Conservation (phyloP, 2,888 invertebrate genomes). For the Tachina lurida region DNA sequence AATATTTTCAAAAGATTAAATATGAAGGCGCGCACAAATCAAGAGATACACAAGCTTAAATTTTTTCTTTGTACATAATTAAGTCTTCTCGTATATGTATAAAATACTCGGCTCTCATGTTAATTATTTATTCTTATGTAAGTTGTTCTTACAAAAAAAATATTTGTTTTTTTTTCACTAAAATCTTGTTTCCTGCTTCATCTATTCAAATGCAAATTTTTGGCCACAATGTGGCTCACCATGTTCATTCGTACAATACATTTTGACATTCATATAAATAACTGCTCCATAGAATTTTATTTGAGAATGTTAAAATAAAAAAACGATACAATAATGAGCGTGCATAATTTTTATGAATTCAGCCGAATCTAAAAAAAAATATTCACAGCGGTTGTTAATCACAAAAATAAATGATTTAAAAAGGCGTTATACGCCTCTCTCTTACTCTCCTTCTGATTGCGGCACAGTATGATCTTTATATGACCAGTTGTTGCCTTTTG, state of each 20-base stretch:
- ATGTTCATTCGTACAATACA: conserved; percentile 28
- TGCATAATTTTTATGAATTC: conserved; percentile 67
- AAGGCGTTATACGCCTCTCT: conserved; percentile 55
- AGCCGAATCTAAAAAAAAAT: conserved; percentile 31
- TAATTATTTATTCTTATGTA: neutral
- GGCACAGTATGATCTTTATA: conserved; percentile 63
- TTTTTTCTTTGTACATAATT: too few species aligned
- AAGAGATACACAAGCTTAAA: too few species aligned
- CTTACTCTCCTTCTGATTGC: neutral
- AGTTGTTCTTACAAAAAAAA: conserved; percentile 9
- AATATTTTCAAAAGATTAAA: too few species aligned
- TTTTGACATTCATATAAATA: conserved; percentile 13
- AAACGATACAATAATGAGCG: conserved; percentile 54
- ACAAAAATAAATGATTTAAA: conserved; percentile 65
- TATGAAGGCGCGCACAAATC: too few species aligned
- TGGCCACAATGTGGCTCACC: conserved; percentile 71
- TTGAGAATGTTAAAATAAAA: neutral
- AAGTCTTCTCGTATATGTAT: neutral
- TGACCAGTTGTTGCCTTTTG: conserved; percentile 64
- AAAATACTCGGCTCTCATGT: neutral
- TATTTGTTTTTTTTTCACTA: conserved; percentile 21
- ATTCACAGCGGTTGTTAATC: conserved; percentile 71
- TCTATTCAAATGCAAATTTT: conserved; percentile 68
- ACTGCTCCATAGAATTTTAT: conserved; percentile 11
- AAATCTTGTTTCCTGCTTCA: conserved; percentile 55